These are phyloP conservation scores for Drosophila elegans DNA, from an alignment of 1,140 invertebrate genomes.

Conservation along the genomic window DNA sequence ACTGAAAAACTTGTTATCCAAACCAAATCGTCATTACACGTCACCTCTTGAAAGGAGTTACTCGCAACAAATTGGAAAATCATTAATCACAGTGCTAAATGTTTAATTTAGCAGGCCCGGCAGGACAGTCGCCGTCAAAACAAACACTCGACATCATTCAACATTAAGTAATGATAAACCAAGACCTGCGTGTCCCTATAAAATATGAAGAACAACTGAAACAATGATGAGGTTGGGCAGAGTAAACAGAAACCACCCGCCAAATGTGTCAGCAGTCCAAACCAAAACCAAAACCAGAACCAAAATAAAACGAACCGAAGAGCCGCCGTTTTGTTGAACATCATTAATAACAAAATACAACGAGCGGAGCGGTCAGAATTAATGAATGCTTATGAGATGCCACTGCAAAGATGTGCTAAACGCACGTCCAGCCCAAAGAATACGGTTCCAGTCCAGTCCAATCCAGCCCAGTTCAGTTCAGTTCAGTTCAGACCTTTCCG, in stretches of 20 bases:
- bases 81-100: constrained; percentile 76
- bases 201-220: constrained; percentile 45
- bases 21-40: constrained; percentile 1
- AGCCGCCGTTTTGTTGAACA: constrained; percentile 81
- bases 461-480: constrained; percentile 2
- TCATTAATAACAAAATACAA: constrained; percentile 84
- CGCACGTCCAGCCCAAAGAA: constrained; percentile 68
- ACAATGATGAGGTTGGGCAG: constrained; percentile 38
- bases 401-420: constrained; percentile 72
- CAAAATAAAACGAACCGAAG: constrained; percentile 37
- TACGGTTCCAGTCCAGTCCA: constrained; percentile 3
- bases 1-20: not conserved
- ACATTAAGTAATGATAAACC: constrained; percentile 75
- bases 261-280: constrained; percentile 66
- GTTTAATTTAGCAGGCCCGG: constrained; percentile 57
- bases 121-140: constrained; percentile 75
- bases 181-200: constrained; percentile 41
- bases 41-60: constrained; percentile 10
- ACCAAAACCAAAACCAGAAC: constrained; percentile 34
- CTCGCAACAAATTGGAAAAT: constrained; percentile 50
- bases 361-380: constrained; percentile 67
- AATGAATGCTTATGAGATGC: constrained; percentile 71
- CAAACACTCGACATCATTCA: constrained; percentile 82
- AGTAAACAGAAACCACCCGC: constrained; percentile 69
- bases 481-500: not conserved